Evolutionary conservation across 2,888 invertebrate genomes (phyloP).

Genomic region (Heteromyza rotundicornis): DNA sequence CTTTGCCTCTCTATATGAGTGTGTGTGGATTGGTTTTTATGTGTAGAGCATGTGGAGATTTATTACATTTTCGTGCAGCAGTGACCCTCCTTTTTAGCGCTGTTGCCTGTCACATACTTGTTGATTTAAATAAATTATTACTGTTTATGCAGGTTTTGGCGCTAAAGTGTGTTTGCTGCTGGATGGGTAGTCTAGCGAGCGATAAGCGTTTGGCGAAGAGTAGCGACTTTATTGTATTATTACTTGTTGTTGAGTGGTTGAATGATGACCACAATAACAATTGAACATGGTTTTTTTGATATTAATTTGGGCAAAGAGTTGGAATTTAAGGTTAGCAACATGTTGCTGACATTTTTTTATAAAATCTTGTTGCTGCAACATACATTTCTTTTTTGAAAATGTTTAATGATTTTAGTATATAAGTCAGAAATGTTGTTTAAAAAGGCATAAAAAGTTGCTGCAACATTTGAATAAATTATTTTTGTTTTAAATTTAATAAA

Average conservation of each 20-base stretch:
- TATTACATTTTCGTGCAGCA: slow-evolving; percentile 41
- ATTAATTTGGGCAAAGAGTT: too few relatives aligned
- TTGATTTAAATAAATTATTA: slow-evolving; percentile 33
- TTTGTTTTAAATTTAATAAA: too few relatives aligned
- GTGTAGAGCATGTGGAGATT: slow-evolving; percentile 29
- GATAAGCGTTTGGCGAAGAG: too few relatives aligned
- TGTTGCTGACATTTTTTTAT: neutral
- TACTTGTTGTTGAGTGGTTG: neutral
- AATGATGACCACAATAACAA: neutral
- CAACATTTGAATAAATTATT: too few relatives aligned
- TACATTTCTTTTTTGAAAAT: too few relatives aligned
- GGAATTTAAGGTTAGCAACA: neutral
- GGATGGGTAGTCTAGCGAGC: neutral
- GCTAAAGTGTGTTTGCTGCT: slow-evolving; percentile 7
- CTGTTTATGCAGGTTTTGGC: slow-evolving; percentile 24
- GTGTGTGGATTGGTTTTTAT: neutral
- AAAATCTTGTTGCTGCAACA: too few relatives aligned
- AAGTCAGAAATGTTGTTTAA: too few relatives aligned
- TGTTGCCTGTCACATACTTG: slow-evolving; percentile 33
- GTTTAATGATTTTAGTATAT: too few relatives aligned
- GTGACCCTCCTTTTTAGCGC: slow-evolving; percentile 37
- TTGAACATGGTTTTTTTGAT: neutral
- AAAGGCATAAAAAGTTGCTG: too few relatives aligned
- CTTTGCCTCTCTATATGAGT: too few relatives aligned
- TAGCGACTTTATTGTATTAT: neutral